Base-by-base conservation (phyloP, 1,140 invertebrate genomes). In the Drosophila paulistorum region DNA sequence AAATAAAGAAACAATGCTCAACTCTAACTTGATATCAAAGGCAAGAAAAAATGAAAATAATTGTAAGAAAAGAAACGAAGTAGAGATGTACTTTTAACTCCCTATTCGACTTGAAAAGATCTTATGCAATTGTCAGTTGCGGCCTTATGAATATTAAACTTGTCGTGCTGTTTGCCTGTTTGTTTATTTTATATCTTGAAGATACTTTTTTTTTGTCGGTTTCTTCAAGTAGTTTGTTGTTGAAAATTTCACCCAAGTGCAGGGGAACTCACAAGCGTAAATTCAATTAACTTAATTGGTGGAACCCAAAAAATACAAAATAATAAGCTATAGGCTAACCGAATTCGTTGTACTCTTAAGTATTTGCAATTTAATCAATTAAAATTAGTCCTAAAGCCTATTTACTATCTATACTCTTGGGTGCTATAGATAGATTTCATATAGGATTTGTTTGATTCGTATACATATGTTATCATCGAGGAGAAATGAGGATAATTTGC, bases 1-100 rank as follows among this genome's bases (percentile, higher is more conserved):
- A 51, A 51, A 51, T 51, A 51, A 51, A 51, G 57, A 59, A 59
- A 59, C 57, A 59, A 59, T 59, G 57, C 57, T 59, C 33, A 37
- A 59, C 17, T 51, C 23, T 23, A 51, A 51, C 17, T 51, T 51
- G 17, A 51, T 51, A 51, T 51, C 45, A 51, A 51, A 51, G 45
- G 45, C 17, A 48, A 3, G 3, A 23, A 11, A 23, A 10, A 37
- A 37, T 10, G 11, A 0, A 37, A 37, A 30, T 30, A 30, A 30
- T 30, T 30, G 35, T 9, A 9, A 48, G 17, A 20, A 48, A 48
- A 48, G 17, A 14, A 45, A 45, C 4, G 45, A 9, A 10, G 17
- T 51, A 11, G 17, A 11, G 17, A 23, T 51, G 45, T 51, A 51
- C 45, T 51, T 51, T 23, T 23, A 23, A 51, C 45, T 51, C 45